Percentiles rank a stretch among this genome's conserved stretches.
Evolutionary conservation across 1,140 invertebrate species (phyloP).

Genomic region (Apis florea): DNA sequence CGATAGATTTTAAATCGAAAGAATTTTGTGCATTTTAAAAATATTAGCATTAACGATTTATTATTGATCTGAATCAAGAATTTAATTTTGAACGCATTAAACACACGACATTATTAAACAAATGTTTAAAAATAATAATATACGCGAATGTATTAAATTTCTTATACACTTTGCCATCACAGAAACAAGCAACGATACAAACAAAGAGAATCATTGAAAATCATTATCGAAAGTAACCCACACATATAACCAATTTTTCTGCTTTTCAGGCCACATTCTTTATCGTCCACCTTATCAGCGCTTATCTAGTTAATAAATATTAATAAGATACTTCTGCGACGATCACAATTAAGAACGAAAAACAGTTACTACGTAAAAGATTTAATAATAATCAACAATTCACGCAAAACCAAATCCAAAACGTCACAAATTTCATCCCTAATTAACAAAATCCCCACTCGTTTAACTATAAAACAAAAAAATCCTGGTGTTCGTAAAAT

Average conservation of each 20-base stretch:
- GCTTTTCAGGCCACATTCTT: not conserved
- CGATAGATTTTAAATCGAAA: no score
- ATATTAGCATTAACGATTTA: no score
- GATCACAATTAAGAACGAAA: not conserved
- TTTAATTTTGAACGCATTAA: no score
- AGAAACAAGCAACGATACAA: not conserved
- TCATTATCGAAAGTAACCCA: no score
- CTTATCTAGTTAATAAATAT: conserved; percentile 26
- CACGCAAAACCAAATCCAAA: not conserved
- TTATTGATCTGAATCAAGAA: no score
- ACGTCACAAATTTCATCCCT: not conserved
- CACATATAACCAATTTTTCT: not conserved
- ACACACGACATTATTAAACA: no score
- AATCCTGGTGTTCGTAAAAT: no score
- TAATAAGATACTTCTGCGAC: conserved; percentile 1
- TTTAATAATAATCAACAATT: not conserved
- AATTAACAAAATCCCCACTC: not conserved
- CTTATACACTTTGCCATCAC: no score
- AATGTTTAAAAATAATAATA: no score
- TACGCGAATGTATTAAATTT: no score
- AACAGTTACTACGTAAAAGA: not conserved
- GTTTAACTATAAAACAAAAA: no score
- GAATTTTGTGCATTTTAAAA: no score
- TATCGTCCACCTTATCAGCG: conserved; percentile 21
- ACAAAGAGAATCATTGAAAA: not conserved